These are phyloP conservation scores for Trachymyrmex septentrionalis DNA, from an alignment of 1,140 invertebrate genomes.

Conservation along the genomic window DNA sequence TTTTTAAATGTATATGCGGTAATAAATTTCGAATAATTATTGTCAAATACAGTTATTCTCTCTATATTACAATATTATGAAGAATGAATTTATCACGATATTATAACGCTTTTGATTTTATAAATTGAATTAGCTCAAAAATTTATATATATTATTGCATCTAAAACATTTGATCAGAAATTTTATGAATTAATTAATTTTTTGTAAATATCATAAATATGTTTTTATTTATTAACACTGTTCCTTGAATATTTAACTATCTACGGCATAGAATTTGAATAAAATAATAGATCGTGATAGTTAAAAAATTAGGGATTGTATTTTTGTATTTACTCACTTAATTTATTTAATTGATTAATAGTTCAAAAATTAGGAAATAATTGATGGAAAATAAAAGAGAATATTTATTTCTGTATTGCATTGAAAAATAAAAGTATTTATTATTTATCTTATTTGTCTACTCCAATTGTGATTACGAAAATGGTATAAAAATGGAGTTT, in stretches of 20 bases:
- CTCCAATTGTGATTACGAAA: background rate
- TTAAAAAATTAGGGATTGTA: background rate
- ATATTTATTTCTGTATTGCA: background rate
- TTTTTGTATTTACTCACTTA: too few species aligned
- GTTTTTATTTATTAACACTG: background rate
- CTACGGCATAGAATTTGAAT: background rate
- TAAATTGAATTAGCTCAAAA: background rate
- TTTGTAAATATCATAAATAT: slow-evolving; percentile 4
- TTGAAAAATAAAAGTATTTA: background rate
- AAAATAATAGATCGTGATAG: background rate
- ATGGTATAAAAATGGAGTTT: background rate
- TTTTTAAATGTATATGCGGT: background rate
- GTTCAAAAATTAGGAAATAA: slow-evolving; percentile 2
- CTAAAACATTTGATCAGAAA: background rate
- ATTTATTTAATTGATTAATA: background rate
- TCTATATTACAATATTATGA: slow-evolving; percentile 5
- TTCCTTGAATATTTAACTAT: slow-evolving; percentile 8
- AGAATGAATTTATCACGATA: slow-evolving; percentile 35
- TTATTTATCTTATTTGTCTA: slow-evolving; percentile 6
- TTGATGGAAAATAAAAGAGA: background rate
- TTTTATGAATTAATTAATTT: slow-evolving; percentile 26
- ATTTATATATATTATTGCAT: background rate
- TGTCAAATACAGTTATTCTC: slow-evolving; percentile 7
- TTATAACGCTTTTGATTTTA: slow-evolving; percentile 41
- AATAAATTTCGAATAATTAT: slow-evolving; percentile 32